Percentiles rank a stretch among this genome's conserved stretches.
Evolutionary conservation across 2,113 vertebrate species (phyloP).

Genomic region (Neomonachus schauinslandi): DNA sequence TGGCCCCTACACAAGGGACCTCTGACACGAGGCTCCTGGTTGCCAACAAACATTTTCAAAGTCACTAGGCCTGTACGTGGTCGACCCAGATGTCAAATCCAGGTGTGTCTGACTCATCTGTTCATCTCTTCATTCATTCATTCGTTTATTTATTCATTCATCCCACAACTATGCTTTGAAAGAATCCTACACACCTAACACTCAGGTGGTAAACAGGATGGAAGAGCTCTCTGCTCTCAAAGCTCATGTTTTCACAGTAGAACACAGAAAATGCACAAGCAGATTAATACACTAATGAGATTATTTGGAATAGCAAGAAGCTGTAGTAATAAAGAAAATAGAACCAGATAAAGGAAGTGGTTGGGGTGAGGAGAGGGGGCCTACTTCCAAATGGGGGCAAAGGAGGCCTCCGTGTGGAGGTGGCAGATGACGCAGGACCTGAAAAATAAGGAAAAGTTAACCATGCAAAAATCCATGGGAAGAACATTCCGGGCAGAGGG

Average conservation of each 20-base stretch:
- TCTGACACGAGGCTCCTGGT: not conserved
- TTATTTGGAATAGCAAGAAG: not conserved
- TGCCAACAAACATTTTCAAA: not conserved
- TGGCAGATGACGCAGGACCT: not conserved
- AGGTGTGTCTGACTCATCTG: not conserved
- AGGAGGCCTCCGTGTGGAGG: not conserved
- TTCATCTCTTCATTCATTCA: not conserved
- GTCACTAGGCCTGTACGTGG: not conserved
- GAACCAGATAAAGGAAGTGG: not conserved
- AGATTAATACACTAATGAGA: not conserved
- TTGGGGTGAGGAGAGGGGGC: too few relatives aligned
- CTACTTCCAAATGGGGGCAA: not conserved
- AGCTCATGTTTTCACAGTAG: not conserved
- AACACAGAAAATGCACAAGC: not conserved
- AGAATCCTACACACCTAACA: not conserved
- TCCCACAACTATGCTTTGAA: not conserved
- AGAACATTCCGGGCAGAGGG: not conserved
- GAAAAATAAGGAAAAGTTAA: not conserved
- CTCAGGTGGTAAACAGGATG: accelerated
- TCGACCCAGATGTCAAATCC: not conserved
- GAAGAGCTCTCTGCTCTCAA: not conserved
- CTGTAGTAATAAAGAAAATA: not conserved
- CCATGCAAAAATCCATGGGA: not conserved
- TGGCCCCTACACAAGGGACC: not conserved
- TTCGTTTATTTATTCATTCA: not conserved